These are phyloP conservation scores for Esox lucius DNA, from an alignment of 2,797 vertebrate genomes.

Conservation along the genomic window DNA sequence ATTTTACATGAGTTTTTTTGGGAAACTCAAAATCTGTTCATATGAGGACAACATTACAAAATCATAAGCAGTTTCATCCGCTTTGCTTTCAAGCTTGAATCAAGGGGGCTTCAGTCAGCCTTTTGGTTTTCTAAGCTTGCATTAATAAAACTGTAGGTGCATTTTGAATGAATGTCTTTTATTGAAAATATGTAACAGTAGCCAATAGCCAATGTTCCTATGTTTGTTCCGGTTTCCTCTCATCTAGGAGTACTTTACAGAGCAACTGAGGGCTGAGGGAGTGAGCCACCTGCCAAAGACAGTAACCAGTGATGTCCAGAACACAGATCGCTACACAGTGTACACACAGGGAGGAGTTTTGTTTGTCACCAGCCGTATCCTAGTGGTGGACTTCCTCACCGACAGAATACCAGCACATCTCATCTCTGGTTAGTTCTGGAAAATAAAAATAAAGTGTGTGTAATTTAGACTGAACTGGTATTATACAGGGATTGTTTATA, in stretches of 20 bases:
- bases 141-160: background rate
- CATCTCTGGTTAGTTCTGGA: constrained; percentile 77
- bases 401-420: constrained; percentile 92
- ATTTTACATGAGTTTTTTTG: no score
- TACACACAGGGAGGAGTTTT: constrained; percentile 92
- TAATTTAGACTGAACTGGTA: no score
- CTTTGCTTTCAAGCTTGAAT: background rate
- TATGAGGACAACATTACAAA: background rate
- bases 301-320: constrained; percentile 87
- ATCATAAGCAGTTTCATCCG: background rate
- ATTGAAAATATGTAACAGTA: background rate
- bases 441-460: no score
- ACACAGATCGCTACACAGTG: constrained; percentile 82
- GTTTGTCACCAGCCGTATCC: constrained; percentile 94
- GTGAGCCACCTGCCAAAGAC: constrained; percentile 86
- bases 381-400: constrained; percentile 96
- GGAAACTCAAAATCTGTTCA: background rate
- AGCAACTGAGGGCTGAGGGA: constrained; percentile 85
- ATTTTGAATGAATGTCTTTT: background rate
- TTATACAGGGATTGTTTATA: no score
- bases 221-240: background rate
- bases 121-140: background rate
- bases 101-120: background rate
- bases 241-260: constrained; percentile 90
- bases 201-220: background rate